Conservation (phyloP, 2,888 invertebrate genomes). For the Onchidella celtica region DNA sequence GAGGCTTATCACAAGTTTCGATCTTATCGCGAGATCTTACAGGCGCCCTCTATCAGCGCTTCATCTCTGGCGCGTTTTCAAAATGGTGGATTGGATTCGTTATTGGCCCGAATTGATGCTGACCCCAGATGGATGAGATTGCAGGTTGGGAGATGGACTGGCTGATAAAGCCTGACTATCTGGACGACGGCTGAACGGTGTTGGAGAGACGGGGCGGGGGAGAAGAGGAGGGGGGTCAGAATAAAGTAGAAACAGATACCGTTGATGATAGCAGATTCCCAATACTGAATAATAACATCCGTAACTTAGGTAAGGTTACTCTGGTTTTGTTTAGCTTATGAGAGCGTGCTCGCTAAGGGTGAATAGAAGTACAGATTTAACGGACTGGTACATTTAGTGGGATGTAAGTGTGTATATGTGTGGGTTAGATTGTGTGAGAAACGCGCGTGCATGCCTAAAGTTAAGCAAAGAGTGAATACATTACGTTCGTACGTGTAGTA, state of each 20-base stretch:
- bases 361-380: too few species aligned
- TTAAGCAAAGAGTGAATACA: too few species aligned
- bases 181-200: constrained; percentile 10
- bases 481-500: too few species aligned
- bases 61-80: constrained; percentile 54
- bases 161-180: constrained; percentile 28
- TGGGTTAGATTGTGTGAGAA: too few species aligned
- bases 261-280: too few species aligned
- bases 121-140: constrained; percentile 42
- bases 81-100: constrained; percentile 46
- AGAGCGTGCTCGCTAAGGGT: too few species aligned
- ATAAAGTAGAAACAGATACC: neutral
- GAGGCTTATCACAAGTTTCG: constrained; percentile 40
- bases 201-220: neutral
- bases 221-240: neutral
- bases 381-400: too few species aligned
- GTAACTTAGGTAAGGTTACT: too few species aligned
- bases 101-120: constrained; percentile 44
- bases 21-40: constrained; percentile 51
- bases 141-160: constrained; percentile 16
- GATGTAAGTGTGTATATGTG: too few species aligned
- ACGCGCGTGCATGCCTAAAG: too few species aligned
- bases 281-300: too few species aligned
- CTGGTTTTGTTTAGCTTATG: too few species aligned
- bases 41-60: constrained; percentile 49